Evolutionary conservation across 2,113 vertebrate species (phyloP).

Genomic region (Paraplagusia blochii): DNA sequence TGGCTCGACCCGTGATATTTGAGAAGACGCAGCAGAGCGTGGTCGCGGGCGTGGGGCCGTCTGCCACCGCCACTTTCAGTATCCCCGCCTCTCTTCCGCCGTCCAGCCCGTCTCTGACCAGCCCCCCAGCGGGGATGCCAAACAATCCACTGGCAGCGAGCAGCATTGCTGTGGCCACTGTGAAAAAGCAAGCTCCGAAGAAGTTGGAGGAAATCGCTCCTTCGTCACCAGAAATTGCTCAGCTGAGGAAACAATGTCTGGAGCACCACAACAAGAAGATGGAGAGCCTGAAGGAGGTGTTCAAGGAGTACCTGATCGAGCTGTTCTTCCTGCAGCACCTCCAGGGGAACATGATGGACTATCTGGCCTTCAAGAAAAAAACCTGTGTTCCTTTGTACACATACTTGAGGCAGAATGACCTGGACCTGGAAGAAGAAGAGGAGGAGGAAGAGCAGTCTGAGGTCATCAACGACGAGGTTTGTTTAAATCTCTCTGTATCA

Average conservation of each 20-base stretch:
- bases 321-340: slow-evolving; percentile 97
- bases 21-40: slow-evolving; percentile 80
- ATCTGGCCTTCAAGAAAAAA: slow-evolving; percentile 94
- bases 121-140: slow-evolving; percentile 78
- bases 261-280: slow-evolving; percentile 90
- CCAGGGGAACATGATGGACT: slow-evolving; percentile 99
- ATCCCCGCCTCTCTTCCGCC: slow-evolving; percentile 84
- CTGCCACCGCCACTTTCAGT: slow-evolving; percentile 76
- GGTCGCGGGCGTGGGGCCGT: slow-evolving; percentile 78
- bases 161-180: slow-evolving; percentile 54
- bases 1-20: slow-evolving; percentile 83
- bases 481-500: too few species aligned
- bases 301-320: slow-evolving; percentile 91
- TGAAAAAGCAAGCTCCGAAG: slow-evolving; percentile 83
- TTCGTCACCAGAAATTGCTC: slow-evolving; percentile 86
- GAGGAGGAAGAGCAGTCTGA: slow-evolving; percentile 95
- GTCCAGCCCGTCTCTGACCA: slow-evolving; percentile 86
- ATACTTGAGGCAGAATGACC: slow-evolving; percentile 91
- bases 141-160: slow-evolving; percentile 79
- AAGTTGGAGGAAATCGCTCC: slow-evolving; percentile 94
- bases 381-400: slow-evolving; percentile 89
- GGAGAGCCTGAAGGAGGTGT: slow-evolving; percentile 87
- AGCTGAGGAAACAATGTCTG: slow-evolving; percentile 90
- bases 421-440: slow-evolving; percentile 94
- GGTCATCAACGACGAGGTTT: slow-evolving; percentile 97